These are phyloP conservation scores for Eubasilissa regina DNA, from an alignment of 1,140 invertebrate genomes.

Conservation along the genomic window DNA sequence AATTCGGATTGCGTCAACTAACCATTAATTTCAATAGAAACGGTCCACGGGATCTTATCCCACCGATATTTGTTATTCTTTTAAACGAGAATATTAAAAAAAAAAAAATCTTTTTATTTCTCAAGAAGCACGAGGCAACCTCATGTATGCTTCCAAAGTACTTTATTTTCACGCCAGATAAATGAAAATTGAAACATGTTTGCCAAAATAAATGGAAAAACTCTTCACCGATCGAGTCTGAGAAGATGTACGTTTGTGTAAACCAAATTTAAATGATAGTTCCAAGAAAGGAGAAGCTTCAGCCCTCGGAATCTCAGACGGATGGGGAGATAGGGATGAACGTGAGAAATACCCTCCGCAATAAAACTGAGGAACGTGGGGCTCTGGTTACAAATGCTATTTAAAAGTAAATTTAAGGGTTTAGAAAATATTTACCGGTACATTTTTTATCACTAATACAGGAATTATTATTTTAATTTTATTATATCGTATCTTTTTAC, in stretches of 20 bases:
- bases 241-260: slow-evolving; percentile 4
- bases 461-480: no score
- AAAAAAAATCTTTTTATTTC: no score
- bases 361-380: background rate
- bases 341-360: slow-evolving; percentile 20
- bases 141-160: background rate
- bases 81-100: no score
- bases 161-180: background rate
- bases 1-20: no score
- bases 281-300: slow-evolving; percentile 14
- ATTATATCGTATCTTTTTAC: no score
- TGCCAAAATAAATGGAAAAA: slow-evolving; percentile 11
- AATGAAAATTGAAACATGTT: background rate
- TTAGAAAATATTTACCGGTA: no score
- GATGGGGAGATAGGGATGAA: slow-evolving; percentile 5
- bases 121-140: no score
- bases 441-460: no score
- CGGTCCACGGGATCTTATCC: no score
- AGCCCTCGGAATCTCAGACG: background rate
- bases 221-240: background rate
- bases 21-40: no score
- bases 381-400: background rate
- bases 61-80: no score
- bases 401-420: no score
- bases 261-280: slow-evolving; percentile 9